Percentiles rank a stretch among this genome's conserved stretches.
phyloP scores from a whole-genome alignment of 2,797 vertebrate species.

The Squalus acanthias region DNA sequence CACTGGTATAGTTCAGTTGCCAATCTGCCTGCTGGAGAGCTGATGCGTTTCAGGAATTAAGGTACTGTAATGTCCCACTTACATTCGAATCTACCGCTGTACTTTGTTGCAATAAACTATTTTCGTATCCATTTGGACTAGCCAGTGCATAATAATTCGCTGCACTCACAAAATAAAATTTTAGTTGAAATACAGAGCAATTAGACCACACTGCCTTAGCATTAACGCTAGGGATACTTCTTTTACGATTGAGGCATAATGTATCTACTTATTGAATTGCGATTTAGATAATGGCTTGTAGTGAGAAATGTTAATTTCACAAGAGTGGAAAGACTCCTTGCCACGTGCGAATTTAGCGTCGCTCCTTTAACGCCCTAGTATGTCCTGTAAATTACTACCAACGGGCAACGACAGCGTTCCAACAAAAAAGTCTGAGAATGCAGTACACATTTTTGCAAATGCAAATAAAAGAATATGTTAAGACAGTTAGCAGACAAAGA shows the following conservation, averaged over 20 bases:
- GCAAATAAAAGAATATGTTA: background rate
- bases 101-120: background rate
- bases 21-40: background rate
- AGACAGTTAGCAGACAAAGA: background rate
- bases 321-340: background rate
- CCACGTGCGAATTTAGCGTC: background rate
- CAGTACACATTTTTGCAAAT: background rate
- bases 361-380: background rate
- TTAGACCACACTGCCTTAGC: background rate
- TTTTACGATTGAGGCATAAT: background rate
- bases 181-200: background rate
- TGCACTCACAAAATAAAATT: background rate
- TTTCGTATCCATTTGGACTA: background rate
- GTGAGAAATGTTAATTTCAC: background rate
- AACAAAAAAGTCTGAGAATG: background rate
- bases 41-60: slow-evolving; percentile 18
- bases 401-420: background rate
- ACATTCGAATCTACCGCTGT: background rate
- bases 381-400: background rate
- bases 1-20: background rate
- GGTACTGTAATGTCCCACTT: slow-evolving; percentile 3
- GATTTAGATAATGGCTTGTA: background rate
- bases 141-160: background rate
- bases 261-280: background rate
- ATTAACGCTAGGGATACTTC: too few species aligned